Evolutionary conservation across 2,113 vertebrate genomes (phyloP), one percentile per base, ranked within the genome.

Genomic region (Polypterus senegalus): DNA sequence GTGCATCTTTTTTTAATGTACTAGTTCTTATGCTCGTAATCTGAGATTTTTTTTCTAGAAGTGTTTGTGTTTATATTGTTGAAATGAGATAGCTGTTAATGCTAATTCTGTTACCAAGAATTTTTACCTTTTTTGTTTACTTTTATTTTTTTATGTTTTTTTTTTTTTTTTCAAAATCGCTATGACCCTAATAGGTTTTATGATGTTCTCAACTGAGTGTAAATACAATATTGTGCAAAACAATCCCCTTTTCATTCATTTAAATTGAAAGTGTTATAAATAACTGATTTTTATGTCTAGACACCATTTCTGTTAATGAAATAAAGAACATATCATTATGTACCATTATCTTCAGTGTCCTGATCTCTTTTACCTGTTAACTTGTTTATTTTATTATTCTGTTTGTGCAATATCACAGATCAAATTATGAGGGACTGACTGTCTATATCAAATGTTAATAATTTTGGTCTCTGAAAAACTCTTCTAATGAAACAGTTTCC

Each of bases 261-360:
- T 94, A 89, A 92, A 92, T 91, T 93, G 88, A 88, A 96, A 97
- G 92, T 95, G 92, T 94, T 94, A 92, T 70, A 81, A 83, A 86
- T 91, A 81, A 89, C 83, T 69, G 49, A 73, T 27, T 56, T 62
- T 77, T 96, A 94, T 94, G 92, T 97, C 91, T 95, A 90, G 93
- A 97, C 93, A 94, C 91, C 90, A 93, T 97, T 96, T 97, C 92
- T 96, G 92, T 94, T 97, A 84, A 94, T 92, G 92, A 97, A 98
- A 98, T 98, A 98, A 98, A 98, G 91, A 87, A 93, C 89, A 93
- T 89, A 91, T 91, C 91, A 91, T 86, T 84, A 84, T 89, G 85
- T 89, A 92, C 83, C 83, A 87, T 83, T 87, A 71, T 67, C 55
- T 0, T 10, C 47, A 60, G 72, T 70, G 47, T 70, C 27, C 27